Evolutionary conservation across 2,888 invertebrate genomes (phyloP).

Genomic region (Hetaerina titia): DNA sequence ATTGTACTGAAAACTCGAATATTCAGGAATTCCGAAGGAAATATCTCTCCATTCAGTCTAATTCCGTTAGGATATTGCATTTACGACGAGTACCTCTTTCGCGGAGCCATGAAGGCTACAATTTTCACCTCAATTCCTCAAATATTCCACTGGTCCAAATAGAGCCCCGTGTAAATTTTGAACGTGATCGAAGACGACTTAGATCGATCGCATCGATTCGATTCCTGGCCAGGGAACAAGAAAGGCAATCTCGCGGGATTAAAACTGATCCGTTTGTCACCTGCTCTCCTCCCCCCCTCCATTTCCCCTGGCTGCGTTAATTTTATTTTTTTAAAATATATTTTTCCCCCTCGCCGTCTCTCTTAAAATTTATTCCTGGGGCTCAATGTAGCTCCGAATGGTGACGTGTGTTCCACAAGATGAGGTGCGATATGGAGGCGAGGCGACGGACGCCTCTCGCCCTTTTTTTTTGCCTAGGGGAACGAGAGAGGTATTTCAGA

Average conservation of each 20-base stretch:
- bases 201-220: neutral
- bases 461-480: neutral
- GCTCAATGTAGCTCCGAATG: conserved; percentile 39
- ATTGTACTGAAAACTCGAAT: too few relatives aligned
- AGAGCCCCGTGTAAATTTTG: neutral
- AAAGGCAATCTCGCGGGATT: conserved; percentile 42
- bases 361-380: neutral
- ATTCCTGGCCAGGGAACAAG: neutral
- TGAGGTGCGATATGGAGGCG: conserved; percentile 39
- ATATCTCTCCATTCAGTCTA: too few relatives aligned
- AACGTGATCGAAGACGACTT: conserved; percentile 1
- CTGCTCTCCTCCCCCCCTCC: conserved; percentile 12
- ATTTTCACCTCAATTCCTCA: neutral
- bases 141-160: neutral
- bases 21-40: too few relatives aligned
- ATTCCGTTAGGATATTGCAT: neutral
- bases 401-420: conserved; percentile 22
- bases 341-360: neutral
- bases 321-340: neutral
- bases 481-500: neutral
- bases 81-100: neutral
- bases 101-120: neutral
- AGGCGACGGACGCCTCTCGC: neutral
- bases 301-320: neutral
- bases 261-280: conserved; percentile 47